Base-by-base conservation (phyloP, 2,113 vertebrate genomes). In the Lampris megalopsis region DNA sequence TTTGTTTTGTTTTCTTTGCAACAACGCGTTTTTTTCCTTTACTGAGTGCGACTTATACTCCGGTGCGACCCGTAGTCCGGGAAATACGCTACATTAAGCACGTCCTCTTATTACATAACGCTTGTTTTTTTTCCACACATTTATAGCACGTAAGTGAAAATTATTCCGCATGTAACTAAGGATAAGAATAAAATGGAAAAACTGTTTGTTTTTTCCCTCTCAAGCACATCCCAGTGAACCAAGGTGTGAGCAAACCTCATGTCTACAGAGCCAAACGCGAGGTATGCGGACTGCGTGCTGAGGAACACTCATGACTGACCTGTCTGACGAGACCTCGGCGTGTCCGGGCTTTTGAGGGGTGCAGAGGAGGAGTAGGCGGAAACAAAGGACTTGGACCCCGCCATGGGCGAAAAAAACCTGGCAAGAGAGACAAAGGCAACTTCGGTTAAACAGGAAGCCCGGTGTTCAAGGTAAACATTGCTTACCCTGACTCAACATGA, bases 341-440 rank as follows among this genome's bases (percentile, higher is more conserved):
- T 59, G 54, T 66, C 68, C 5, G 35, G 73, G 63, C 77, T 58
- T 7, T 68, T 63, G 69, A 8, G 63, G 59, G 36, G 77, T 67
- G 76, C 52, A 73, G 49, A 81, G 62, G 62, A 77, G 72, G 59
- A 80, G 52, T 75, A 59, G 57, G 48, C 37, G 52, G 52, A 67
- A 47, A 91, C 83, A 89, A 88, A 90, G 81, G 76, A 84, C 63
- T 56, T 65, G 71, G 79, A 88, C 74, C 79, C 75, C 58, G 77
- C 85, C 84, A 85, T 65, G 77, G 83, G 82, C 81, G 84, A 24
- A 68, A 70, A 72, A 91, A 74, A 85, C 86, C 86, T 86, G 86
- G 49, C 61, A 68, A 56, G 42, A 82, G 65, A 85, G 53, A 88
- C 78, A 86, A 90, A 90, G 63, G 68, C 62, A 69, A 76, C 49